A percentile compares a stretch with the other conserved stretches of the same genome.
Evolutionary conservation across 2,797 vertebrate genomes (phyloP).

Genomic region (Mus spretus): DNA sequence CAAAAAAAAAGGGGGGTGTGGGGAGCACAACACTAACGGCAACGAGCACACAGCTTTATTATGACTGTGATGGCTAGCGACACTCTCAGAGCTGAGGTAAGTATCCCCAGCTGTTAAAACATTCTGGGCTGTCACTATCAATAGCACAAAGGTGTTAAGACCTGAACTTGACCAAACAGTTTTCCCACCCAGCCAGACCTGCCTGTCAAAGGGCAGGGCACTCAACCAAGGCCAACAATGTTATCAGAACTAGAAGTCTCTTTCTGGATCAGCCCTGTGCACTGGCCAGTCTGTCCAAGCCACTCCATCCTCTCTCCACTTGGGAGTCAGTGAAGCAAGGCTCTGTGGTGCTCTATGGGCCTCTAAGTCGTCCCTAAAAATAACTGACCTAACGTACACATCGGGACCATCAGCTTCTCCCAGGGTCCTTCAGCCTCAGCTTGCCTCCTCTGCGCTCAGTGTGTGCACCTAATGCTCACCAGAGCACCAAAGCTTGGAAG

Average conservation of each 20-base stretch:
- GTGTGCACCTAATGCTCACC: background rate
- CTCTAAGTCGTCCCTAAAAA: background rate
- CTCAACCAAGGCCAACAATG: background rate
- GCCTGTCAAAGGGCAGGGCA: background rate
- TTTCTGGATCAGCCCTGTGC: background rate
- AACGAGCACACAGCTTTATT: background rate
- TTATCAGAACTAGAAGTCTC: background rate
- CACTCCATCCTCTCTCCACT: background rate
- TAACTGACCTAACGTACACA: background rate
- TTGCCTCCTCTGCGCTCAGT: background rate
- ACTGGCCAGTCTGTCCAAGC: background rate
- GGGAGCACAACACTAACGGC: background rate
- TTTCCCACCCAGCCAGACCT: slow-evolving; percentile 52
- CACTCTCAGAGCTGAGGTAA: background rate
- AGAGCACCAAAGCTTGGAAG: background rate
- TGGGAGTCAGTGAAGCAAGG: background rate
- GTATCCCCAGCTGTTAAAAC: background rate
- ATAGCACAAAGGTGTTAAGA: slow-evolving; percentile 11
- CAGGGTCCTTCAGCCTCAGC: background rate
- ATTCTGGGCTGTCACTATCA: background rate
- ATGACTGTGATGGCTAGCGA: background rate
- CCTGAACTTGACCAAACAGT: slow-evolving; percentile 60
- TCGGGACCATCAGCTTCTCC: background rate
- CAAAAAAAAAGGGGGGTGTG: background rate
- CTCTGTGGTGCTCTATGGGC: background rate